Evolutionary conservation across 2,797 vertebrate species (phyloP).

Genomic region (Chrysocyon brachyurus): DNA sequence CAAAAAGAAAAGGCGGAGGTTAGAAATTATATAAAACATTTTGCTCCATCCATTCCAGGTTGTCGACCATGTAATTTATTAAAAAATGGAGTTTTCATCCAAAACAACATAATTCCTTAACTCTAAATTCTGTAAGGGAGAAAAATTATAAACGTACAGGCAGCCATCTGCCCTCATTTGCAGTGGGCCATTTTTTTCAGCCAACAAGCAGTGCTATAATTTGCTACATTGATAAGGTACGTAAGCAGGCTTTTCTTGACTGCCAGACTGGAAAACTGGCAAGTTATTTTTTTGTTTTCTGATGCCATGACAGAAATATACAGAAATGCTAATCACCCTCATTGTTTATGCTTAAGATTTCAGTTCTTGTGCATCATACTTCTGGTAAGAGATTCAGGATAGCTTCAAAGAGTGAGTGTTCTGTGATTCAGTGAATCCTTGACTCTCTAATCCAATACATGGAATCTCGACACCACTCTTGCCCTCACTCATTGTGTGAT

Average conservation of each 20-base stretch:
- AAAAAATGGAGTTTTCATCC: constrained; percentile 68
- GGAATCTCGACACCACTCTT: background rate
- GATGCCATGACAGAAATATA: constrained; percentile 7
- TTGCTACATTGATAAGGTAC: constrained; percentile 32
- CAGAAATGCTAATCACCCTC: constrained; percentile 48
- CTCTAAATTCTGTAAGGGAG: constrained; percentile 37
- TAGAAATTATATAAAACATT: constrained; percentile 39
- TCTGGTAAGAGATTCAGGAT: constrained; percentile 25
- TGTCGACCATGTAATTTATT: constrained; percentile 62
- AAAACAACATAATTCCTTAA: constrained; percentile 52
- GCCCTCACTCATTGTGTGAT: background rate
- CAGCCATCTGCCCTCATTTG: background rate
- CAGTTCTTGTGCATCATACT: background rate
- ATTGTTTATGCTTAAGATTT: background rate
- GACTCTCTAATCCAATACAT: background rate
- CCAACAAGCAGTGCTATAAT: background rate
- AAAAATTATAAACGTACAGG: background rate
- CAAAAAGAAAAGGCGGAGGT: background rate
- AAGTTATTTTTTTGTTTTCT: constrained; percentile 55
- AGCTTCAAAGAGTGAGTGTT: background rate
- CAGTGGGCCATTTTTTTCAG: constrained; percentile 23
- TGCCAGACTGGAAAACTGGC: background rate
- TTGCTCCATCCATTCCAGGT: background rate
- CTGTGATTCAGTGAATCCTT: constrained; percentile 7
- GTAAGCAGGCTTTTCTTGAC: background rate